Conservation (phyloP, 2,797 vertebrate species). For the Hirundo rustica region DNA sequence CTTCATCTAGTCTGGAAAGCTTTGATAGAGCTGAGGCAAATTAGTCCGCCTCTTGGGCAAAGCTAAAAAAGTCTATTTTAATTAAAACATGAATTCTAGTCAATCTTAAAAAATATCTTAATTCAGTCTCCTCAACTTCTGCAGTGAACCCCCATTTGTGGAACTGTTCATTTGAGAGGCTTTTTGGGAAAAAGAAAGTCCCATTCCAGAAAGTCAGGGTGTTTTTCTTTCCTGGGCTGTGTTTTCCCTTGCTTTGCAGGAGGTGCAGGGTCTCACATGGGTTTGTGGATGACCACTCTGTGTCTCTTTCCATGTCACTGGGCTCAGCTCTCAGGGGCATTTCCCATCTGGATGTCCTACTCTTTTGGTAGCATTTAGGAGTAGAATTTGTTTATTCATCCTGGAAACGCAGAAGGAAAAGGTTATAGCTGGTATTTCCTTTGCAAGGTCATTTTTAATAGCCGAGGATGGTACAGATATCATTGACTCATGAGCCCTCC, state of each 20-base stretch:
- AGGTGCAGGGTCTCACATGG: background rate
- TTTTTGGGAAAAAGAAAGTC: background rate
- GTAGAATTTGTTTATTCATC: background rate
- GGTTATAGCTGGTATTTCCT: background rate
- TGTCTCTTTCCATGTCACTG: background rate
- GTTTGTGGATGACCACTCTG: background rate
- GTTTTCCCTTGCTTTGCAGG: background rate
- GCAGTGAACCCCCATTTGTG: background rate
- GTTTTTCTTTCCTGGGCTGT: background rate
- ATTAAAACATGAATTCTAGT: background rate
- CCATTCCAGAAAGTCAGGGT: background rate
- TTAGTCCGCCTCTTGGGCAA: background rate
- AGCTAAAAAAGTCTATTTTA: background rate
- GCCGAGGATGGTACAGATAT: accelerated
- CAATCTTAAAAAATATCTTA: background rate
- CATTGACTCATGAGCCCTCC: background rate
- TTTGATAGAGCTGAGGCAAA: background rate
- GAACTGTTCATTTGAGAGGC: background rate
- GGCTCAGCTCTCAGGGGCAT: background rate
- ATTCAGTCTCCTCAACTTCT: background rate
- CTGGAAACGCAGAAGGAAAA: background rate
- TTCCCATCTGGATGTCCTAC: background rate
- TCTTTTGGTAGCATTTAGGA: background rate
- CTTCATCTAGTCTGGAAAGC: background rate
- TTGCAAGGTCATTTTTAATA: background rate